Percentiles rank a stretch among this genome's conserved stretches.
phyloP scores from a whole-genome alignment of 2,888 invertebrate genomes.

The Chrysotoxum bicinctum region DNA sequence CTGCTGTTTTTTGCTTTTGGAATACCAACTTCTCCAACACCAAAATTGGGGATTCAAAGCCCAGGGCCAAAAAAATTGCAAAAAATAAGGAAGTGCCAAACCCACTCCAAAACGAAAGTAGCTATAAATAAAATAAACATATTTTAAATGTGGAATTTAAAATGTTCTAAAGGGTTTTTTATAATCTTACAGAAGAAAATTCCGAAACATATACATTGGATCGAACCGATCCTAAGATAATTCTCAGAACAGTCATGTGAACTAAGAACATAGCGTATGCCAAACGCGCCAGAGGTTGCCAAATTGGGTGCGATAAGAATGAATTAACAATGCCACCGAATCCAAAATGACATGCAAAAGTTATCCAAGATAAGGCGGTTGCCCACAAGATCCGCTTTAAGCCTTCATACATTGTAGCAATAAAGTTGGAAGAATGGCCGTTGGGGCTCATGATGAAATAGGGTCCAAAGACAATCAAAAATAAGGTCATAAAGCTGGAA shows the following conservation, averaged over 20 bases:
- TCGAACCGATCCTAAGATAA: constrained; percentile 31
- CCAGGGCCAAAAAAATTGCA: constrained; percentile 47
- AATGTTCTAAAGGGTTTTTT: background rate
- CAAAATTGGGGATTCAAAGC: background rate
- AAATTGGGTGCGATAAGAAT: constrained; percentile 63
- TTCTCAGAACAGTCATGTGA: constrained; percentile 58
- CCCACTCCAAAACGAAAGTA: constrained; percentile 58
- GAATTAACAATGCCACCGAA: constrained; percentile 69
- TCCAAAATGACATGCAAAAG: constrained; percentile 71
- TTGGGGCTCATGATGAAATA: background rate
- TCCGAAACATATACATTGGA: constrained; percentile 41
- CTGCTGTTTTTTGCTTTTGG: background rate
- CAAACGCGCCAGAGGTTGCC: constrained; percentile 72
- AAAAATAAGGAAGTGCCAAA: constrained; percentile 54
- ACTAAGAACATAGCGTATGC: constrained; percentile 67
- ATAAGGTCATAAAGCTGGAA: background rate
- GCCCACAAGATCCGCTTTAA: constrained; percentile 68
- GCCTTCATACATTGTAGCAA: constrained; percentile 41
- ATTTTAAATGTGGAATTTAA: background rate
- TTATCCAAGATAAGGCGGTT: constrained; percentile 67
- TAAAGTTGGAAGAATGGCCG: background rate
- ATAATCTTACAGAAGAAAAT: constrained; percentile 41
- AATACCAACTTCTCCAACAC: background rate
- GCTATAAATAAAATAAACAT: constrained; percentile 34
- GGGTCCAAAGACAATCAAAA: background rate